A percentile compares a stretch with the other conserved stretches of the same genome.
Conservation (phyloP, 2,888 invertebrate genomes). For the Dromius quadrimaculatus region DNA sequence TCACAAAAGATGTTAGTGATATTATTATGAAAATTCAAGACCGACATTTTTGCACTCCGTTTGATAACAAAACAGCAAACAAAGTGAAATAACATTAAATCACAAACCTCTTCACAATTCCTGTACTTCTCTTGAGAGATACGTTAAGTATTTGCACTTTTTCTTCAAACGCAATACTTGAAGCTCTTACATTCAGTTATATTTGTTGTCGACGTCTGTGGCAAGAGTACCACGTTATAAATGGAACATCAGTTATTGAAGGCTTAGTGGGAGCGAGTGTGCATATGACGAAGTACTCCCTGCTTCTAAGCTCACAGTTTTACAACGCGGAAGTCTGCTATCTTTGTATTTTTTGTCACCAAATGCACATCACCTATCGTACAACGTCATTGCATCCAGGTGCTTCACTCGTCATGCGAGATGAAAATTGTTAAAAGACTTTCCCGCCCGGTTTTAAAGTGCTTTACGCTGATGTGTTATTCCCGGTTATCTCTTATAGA, state of each 20-base stretch:
- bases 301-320: constrained; percentile 15
- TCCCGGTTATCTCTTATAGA: no score
- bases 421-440: constrained; percentile 1
- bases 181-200: background rate
- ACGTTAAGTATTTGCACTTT: no score
- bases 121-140: no score
- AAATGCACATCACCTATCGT: constrained; percentile 24
- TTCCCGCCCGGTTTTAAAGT: background rate
- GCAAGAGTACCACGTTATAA: constrained; percentile 14
- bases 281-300: background rate
- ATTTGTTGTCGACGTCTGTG: background rate
- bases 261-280: constrained; percentile 21
- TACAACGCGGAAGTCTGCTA: constrained; percentile 26
- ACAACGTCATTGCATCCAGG: background rate
- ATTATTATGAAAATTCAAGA: no score
- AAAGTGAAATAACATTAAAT: no score
- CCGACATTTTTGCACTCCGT: no score
- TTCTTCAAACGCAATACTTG: no score
- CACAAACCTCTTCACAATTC: no score
- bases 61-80: no score
- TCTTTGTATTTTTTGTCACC: constrained; percentile 33
- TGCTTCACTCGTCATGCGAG: constrained; percentile 8
- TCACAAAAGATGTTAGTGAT: no score
- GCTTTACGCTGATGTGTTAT: no score
- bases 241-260: constrained; percentile 41